These are phyloP conservation scores for Carlito syrichta DNA, from an alignment of 2,113 vertebrate genomes.

Conservation along the genomic window DNA sequence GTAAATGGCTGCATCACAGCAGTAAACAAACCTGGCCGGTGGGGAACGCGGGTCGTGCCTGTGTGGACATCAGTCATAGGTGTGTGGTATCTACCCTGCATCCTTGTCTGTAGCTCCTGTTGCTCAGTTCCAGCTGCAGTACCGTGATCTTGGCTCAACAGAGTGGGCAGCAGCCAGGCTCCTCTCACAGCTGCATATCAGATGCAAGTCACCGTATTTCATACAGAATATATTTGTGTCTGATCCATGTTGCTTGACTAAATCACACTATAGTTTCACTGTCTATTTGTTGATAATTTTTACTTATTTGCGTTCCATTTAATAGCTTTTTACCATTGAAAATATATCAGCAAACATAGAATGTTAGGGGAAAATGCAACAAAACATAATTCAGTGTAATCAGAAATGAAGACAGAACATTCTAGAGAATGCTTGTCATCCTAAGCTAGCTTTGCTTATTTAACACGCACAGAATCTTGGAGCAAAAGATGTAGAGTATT, in stretches of 20 bases:
- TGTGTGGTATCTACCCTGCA: fast-evolving
- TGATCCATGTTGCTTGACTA: neutral
- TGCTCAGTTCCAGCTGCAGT: neutral
- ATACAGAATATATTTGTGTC: neutral
- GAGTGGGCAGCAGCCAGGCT: neutral
- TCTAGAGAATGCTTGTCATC: fast-evolving
- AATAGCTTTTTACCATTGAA: neutral
- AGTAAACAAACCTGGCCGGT: fast-evolving
- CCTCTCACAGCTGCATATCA: neutral
- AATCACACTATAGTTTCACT: neutral
- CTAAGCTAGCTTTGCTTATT: neutral
- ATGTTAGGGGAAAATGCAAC: neutral
- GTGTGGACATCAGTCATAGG: neutral
- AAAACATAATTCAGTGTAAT: fast-evolving
- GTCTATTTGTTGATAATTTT: neutral
- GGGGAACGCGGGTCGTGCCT: neutral
- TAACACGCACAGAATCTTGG: neutral
- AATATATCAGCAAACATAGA: neutral
- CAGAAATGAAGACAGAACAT: neutral
- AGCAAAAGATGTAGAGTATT: neutral
- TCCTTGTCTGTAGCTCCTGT: fast-evolving
- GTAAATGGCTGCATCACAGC: fast-evolving
- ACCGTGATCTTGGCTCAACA: fast-evolving
- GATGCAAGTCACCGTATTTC: fast-evolving
- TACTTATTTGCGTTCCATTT: neutral